These are phyloP conservation scores for Synanthedon andrenaeformis DNA, from an alignment of 2,888 invertebrate species.

Conservation along the genomic window DNA sequence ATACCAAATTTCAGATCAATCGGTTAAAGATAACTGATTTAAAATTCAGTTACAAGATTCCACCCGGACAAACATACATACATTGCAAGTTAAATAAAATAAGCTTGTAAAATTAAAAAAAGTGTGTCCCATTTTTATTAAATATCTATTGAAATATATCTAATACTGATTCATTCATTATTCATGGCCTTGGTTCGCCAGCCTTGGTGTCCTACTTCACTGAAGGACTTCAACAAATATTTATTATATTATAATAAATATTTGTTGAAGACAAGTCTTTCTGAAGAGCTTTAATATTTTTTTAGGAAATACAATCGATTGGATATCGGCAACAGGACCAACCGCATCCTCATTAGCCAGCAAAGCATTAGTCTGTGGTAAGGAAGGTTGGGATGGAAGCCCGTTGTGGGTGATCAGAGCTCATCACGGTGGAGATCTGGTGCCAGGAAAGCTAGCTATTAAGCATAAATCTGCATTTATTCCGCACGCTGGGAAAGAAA, in stretches of 20 bases:
- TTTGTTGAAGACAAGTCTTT: no score
- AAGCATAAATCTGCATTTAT: slow-evolving; percentile 48
- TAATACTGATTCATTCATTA: not conserved
- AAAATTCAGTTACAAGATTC: no score
- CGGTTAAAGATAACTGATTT: no score
- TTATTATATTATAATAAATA: no score
- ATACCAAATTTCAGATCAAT: no score
- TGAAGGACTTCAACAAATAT: no score
- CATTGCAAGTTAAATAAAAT: no score
- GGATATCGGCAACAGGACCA: slow-evolving; percentile 37
- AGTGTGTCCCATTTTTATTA: no score
- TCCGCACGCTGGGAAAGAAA: slow-evolving; percentile 42
- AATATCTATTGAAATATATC: not conserved
- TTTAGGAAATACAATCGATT: slow-evolving; percentile 30
- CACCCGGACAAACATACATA: no score
- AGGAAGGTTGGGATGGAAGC: slow-evolving; percentile 55
- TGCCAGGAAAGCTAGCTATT: slow-evolving; percentile 55
- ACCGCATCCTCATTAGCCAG: slow-evolving; percentile 27
- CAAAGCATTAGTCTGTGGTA: slow-evolving; percentile 46
- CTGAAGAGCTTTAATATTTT: not conserved
- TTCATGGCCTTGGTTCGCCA: not conserved
- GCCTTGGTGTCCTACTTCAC: not conserved
- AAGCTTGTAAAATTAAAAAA: no score
- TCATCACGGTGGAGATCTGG: slow-evolving; percentile 44
- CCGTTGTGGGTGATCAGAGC: slow-evolving; percentile 58